Conservation (phyloP, 2,888 invertebrate genomes). For the Drosophila acutilabella region DNA sequence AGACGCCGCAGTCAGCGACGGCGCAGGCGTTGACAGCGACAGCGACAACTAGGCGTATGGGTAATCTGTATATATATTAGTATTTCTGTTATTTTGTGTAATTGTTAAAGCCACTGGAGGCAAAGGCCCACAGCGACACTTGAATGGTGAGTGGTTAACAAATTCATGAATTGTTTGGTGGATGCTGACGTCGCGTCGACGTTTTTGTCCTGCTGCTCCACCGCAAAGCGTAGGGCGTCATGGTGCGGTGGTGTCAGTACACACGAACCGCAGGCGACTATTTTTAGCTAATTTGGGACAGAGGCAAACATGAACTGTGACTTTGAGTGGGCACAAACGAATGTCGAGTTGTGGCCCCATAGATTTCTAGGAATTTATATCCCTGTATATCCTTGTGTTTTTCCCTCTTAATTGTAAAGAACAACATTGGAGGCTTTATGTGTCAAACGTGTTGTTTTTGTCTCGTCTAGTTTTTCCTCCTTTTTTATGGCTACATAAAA, state of each 20-base stretch:
- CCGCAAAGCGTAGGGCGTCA: slow-evolving; percentile 41
- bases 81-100: slow-evolving; percentile 10
- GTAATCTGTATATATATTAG: slow-evolving; percentile 33
- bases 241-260: slow-evolving; percentile 28
- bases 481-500: slow-evolving; percentile 51
- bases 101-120: slow-evolving; percentile 23
- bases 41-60: slow-evolving; percentile 57
- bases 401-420: slow-evolving; percentile 53
- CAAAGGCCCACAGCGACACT: slow-evolving; percentile 10
- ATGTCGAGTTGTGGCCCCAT: slow-evolving; percentile 8
- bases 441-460: slow-evolving; percentile 36
- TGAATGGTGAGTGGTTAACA: slow-evolving; percentile 21
- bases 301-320: slow-evolving; percentile 18
- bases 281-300: slow-evolving; percentile 67
- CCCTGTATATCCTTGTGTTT: slow-evolving; percentile 31
- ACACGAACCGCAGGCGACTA: slow-evolving; percentile 47
- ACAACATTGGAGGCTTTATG: slow-evolving; percentile 47
- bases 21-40: background rate
- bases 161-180: slow-evolving; percentile 33
- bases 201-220: slow-evolving; percentile 1
- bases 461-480: slow-evolving; percentile 6
- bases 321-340: slow-evolving; percentile 4
- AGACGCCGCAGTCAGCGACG: slow-evolving; percentile 30
- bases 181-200: slow-evolving; percentile 47
- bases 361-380: slow-evolving; percentile 36